These are phyloP conservation scores for Megalopta genalis DNA, from an alignment of 1,140 invertebrate species.

Conservation along the genomic window DNA sequence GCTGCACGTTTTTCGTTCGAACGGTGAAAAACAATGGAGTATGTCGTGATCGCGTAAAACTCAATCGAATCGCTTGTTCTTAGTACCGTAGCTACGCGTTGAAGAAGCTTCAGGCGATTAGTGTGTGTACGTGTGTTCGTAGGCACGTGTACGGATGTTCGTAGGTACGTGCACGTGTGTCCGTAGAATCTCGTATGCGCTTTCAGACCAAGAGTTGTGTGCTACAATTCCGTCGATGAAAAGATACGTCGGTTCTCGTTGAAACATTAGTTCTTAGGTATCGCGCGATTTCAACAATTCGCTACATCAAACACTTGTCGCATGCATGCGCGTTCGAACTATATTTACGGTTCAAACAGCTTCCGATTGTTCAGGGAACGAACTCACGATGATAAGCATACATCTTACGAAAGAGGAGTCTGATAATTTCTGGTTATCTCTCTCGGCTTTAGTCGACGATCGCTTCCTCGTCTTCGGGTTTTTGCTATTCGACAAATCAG, in stretches of 20 bases:
- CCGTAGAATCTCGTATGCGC: slow-evolving; percentile 27
- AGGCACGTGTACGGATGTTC: not conserved
- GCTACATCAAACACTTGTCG: slow-evolving; percentile 8
- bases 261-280: slow-evolving; percentile 38
- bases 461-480: not conserved
- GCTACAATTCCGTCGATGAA: slow-evolving; percentile 41
- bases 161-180: slow-evolving; percentile 1
- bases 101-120: slow-evolving; percentile 35
- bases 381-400: not conserved
- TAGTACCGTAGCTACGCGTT: slow-evolving; percentile 14
- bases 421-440: not conserved
- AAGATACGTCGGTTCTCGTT: slow-evolving; percentile 28
- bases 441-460: no score
- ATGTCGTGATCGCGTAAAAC: slow-evolving; percentile 22
- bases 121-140: slow-evolving; percentile 6
- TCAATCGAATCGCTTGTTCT: slow-evolving; percentile 3
- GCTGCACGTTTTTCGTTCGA: not conserved
- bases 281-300: slow-evolving; percentile 13
- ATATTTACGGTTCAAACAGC: slow-evolving; percentile 23
- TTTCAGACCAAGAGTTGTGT: slow-evolving; percentile 39
- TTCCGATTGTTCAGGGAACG: slow-evolving; percentile 1
- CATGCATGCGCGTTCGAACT: slow-evolving; percentile 3
- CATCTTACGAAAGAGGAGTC: no score
- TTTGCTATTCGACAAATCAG: slow-evolving; percentile 32
- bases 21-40: slow-evolving; percentile 29